Base-by-base conservation (phyloP, 2,888 invertebrate genomes). In the Frankliniella intonsa region DNA sequence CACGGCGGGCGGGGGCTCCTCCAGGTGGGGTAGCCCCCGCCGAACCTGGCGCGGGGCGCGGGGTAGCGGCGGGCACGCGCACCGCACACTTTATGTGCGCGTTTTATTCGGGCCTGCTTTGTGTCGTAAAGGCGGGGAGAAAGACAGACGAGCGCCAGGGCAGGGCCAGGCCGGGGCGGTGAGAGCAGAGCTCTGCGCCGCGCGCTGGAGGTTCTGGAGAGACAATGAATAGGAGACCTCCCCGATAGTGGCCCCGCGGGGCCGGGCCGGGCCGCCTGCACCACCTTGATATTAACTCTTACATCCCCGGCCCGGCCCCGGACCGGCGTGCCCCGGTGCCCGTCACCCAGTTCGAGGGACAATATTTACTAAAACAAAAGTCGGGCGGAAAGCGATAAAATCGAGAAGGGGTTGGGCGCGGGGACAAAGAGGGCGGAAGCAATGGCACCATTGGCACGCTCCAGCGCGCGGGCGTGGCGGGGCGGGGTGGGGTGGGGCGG, bases 361-460 rank as follows among this genome's bases (percentile, higher is more conserved):
- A 22, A 76, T 76, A 76, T 76, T 76, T 76, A 76, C 69, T 76
- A 76, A 76, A 76, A 76, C 69, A 76, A 76, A 76, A 76, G 69
- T 76, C 69, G 17, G 62, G 62, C 62, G 62, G 69, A 76, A 76
- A 76, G 69, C 69, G 69, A 76, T 76, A 76, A 76, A 76, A 76
- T 76, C 69, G 69, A 76, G 69, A 76, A 76, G 69, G 69, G 69
- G 22, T 76, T 38, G 38, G 38, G 38, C 5, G 38, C 38, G 3
- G 69, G 69, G 69, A 76, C 69, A 76, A 76, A 76, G 62, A 76
- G 69, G 69, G 69, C 69, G 69, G 69, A 76, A 76, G 69, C 69
- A 76, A 76, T 76, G 69, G 69, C 69, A 76, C 69, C 69, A 25
- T 76, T 76, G 69, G 69, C 69, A 76, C 69, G 69, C 69, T 22